Percentiles rank a stretch among this genome's conserved stretches.
Conservation (phyloP, 64 coral and sea anemone genomes). For the Astreopora myriophthalma region DNA sequence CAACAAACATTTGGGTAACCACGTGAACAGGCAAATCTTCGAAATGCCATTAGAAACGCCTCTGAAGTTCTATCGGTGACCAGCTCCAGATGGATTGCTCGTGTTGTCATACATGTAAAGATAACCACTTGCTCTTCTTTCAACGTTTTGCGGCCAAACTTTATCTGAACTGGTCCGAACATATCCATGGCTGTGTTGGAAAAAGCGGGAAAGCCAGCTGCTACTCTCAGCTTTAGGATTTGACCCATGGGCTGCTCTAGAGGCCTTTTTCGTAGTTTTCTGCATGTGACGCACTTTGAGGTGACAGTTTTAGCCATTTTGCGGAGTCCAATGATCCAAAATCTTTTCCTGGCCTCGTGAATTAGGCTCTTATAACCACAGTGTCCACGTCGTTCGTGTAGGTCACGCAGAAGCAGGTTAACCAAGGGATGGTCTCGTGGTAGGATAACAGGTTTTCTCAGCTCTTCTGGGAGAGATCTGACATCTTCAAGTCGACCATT, state of each 20-base stretch:
- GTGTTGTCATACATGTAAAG: no score
- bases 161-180: no score
- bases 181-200: no score
- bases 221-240: no score
- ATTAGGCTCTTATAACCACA: conserved; percentile 25
- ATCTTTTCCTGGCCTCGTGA: neutral
- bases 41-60: conserved; percentile 17
- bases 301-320: no score
- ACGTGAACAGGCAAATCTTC: neutral
- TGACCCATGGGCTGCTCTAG: no score
- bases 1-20: conserved; percentile 10
- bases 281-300: no score
- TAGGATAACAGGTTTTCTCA: conserved; percentile 25
- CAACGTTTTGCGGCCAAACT: conserved; percentile 33
- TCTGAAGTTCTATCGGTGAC: conserved; percentile 3
- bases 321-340: neutral
- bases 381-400: neutral
- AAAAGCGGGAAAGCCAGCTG: no score
- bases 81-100: conserved; percentile 27
- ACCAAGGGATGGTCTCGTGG: conserved; percentile 19
- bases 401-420: neutral
- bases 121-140: conserved; percentile 69
- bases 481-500: conserved; percentile 53
- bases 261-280: no score
- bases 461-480: conserved; percentile 32